Evolutionary conservation across 2,797 vertebrate species (phyloP).

Genomic region (Numenius phaeopus): DNA sequence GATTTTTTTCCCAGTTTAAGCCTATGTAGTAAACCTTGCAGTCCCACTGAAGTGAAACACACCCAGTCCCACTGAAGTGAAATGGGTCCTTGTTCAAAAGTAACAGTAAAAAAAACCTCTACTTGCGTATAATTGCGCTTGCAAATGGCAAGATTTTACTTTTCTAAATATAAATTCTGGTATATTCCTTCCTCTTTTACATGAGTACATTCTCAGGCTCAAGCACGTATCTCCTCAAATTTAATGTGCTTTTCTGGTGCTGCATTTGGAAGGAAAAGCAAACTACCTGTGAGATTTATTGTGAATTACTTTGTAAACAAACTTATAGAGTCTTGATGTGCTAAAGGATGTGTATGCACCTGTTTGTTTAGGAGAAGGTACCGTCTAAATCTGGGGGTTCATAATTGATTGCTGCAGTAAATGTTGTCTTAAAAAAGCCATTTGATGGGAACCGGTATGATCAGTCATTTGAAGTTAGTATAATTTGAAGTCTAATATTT

Average conservation of each 20-base stretch:
- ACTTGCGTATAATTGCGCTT: neutral
- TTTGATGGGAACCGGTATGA: neutral
- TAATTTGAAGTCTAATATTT: constrained; percentile 18
- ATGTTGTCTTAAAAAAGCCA: constrained; percentile 27
- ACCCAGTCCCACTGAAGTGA: neutral
- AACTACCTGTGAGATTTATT: constrained; percentile 33
- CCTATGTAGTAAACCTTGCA: neutral
- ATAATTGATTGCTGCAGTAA: constrained; percentile 21
- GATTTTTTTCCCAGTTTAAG: neutral
- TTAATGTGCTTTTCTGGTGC: neutral
- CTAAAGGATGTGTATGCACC: neutral
- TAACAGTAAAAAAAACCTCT: neutral
- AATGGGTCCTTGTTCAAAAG: neutral
- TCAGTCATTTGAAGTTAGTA: neutral
- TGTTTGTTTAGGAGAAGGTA: neutral
- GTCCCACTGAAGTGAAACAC: neutral
- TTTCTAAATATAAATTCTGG: neutral
- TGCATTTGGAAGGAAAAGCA: neutral
- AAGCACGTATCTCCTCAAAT: neutral
- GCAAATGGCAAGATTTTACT: neutral
- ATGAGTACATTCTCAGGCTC: neutral
- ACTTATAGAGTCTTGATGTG: constrained; percentile 17
- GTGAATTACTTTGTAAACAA: constrained; percentile 30
- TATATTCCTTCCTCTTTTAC: neutral
- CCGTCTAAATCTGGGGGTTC: neutral